Evolutionary conservation across 2,888 invertebrate genomes (phyloP), one percentile per base, ranked within the genome.

Genomic region (Philereme transversata): DNA sequence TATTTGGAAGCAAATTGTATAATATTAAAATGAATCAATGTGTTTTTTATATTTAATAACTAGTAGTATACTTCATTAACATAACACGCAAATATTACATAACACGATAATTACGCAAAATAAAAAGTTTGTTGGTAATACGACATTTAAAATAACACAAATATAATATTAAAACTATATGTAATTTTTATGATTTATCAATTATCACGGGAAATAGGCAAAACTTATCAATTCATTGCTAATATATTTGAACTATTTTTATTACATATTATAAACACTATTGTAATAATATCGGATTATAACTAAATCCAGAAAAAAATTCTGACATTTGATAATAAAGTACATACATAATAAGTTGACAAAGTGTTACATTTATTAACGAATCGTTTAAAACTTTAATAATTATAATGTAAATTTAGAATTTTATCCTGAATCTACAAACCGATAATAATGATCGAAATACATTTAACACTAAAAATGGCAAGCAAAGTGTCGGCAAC

Each of bases 111-210:
- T 10, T 43, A n/a, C 35, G 35, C 35, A 9, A 35, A 35, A 48
- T 48, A 48, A 48, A 48, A n/a, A 5, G 10, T 43, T 10, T 4
- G 40, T 6, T 8, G 6, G 4, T 40, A 40, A n/a, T 52, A 38
- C 44, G 4, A 44, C 48, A 48, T 38, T 38, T 8, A 38, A 49
- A 52, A 52, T 53, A 58, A 53, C 58, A 58, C 52, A 58, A 58
- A 58, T 22, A 8, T 44, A 41, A 52, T 9, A 41, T 8, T 5
- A 36, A 38, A 8, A n/a, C 4, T 41, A 9, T 2, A 41, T 5
- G 5, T 38, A 38, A 38, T 5, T 38, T 38, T 38, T 6, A 38
- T 38, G 36, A 38, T 38, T 5, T 22, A 5, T 43, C 10, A 10
- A 10, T 43, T 1, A 43, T 43, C 5, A 51, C 33, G 8, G n/a